Conservation (phyloP, 2,888 invertebrate genomes). For the Uloborus plumipes region DNA sequence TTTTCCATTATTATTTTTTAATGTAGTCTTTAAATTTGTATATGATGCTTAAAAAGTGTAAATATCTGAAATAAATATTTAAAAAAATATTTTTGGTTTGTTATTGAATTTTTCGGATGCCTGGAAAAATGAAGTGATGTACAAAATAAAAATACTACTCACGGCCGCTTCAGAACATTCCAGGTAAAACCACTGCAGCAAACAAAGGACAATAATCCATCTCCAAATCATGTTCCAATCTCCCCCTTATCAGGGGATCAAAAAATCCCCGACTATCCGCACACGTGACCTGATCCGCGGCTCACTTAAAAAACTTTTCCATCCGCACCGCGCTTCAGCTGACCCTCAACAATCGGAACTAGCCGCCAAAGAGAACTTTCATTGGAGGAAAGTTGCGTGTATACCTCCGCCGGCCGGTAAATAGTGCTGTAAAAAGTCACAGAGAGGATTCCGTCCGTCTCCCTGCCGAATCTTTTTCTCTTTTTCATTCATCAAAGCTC, state of each 20-base stretch:
- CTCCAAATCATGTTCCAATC: constrained; percentile 25
- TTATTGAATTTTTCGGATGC: too few species aligned
- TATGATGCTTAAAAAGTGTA: too few species aligned
- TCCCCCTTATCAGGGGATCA: constrained; percentile 39
- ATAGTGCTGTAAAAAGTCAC: constrained; percentile 36
- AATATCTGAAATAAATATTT: too few species aligned
- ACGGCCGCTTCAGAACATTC: constrained; percentile 44
- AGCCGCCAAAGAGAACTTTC: constrained; percentile 22
- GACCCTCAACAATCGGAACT: constrained; percentile 41
- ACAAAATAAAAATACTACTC: constrained; percentile 2
- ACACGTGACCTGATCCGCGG: constrained; percentile 36
- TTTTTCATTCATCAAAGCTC: too few species aligned
- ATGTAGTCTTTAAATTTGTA: too few species aligned
- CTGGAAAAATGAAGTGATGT: too few species aligned
- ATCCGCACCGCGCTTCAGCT: constrained; percentile 26
- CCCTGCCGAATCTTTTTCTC: too few species aligned
- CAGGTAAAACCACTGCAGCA: constrained; percentile 32
- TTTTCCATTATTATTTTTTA: too few species aligned
- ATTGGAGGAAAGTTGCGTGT: constrained; percentile 11
- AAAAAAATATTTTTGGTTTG: too few species aligned
- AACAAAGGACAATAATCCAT: constrained; percentile 23
- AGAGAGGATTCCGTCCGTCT: background rate
- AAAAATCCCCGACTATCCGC: constrained; percentile 13
- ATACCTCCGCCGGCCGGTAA: constrained; percentile 38
- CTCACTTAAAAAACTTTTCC: constrained; percentile 22